These are phyloP conservation scores for Drosophila quadrilineata DNA, from an alignment of 1,140 invertebrate genomes.

Conservation along the genomic window DNA sequence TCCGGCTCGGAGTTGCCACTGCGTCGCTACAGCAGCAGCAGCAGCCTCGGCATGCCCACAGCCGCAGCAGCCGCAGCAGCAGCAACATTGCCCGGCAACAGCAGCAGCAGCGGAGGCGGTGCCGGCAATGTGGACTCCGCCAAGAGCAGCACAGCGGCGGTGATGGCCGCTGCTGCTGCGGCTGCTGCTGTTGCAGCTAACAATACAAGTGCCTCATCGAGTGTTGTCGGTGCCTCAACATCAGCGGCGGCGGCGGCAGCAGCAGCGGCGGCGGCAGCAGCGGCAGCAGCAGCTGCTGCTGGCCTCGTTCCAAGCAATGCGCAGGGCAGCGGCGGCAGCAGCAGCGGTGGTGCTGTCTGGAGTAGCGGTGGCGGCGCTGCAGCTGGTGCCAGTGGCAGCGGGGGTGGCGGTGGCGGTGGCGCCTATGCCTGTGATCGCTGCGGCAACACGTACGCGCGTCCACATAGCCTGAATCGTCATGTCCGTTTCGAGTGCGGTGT, in stretches of 20 bases:
- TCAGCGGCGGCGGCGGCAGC: slow-evolving; percentile 58
- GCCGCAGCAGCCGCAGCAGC: slow-evolving; percentile 12
- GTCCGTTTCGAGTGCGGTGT: slow-evolving; percentile 86
- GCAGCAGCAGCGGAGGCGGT: neutral
- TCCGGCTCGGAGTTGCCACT: slow-evolving; percentile 44
- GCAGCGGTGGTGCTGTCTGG: neutral
- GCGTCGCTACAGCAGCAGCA: slow-evolving; percentile 66
- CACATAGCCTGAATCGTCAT: slow-evolving; percentile 85
- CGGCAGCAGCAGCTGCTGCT: slow-evolving; percentile 12
- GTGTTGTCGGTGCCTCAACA: slow-evolving; percentile 50
- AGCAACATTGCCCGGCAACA: slow-evolving; percentile 12
- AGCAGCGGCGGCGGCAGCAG: slow-evolving; percentile 36
- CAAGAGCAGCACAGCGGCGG: slow-evolving; percentile 31
- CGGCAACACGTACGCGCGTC: slow-evolving; percentile 84
- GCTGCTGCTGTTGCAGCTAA: slow-evolving; percentile 35
- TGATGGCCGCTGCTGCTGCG: slow-evolving; percentile 28
- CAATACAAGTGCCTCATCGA: slow-evolving; percentile 43
- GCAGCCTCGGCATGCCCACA: slow-evolving; percentile 29
- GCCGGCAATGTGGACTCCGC: slow-evolving; percentile 17
- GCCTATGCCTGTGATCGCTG: slow-evolving; percentile 83
- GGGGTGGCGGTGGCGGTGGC: slow-evolving; percentile 47
- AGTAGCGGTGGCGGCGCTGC: neutral
- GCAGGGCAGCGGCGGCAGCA: slow-evolving; percentile 7
- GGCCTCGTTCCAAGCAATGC: slow-evolving; percentile 14
- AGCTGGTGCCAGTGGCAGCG: slow-evolving; percentile 4